Evolutionary conservation across 1,140 invertebrate species (phyloP).

Genomic region (Leptopilina boulardi): DNA sequence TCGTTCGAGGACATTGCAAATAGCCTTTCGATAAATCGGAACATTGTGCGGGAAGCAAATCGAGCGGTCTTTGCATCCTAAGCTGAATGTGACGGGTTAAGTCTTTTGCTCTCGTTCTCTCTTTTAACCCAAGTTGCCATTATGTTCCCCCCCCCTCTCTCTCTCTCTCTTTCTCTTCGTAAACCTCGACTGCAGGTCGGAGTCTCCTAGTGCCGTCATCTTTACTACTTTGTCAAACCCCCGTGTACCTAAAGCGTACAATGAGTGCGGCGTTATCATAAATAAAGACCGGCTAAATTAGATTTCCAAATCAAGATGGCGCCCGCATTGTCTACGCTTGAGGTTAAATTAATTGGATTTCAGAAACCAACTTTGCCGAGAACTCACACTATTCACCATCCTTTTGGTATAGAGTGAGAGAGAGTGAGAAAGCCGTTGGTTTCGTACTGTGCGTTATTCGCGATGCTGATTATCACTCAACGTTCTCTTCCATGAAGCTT

Average conservation of each 20-base stretch:
- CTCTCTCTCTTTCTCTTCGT: no score
- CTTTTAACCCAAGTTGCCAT: neutral
- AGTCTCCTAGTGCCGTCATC: constrained; percentile 50
- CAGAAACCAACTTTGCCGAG: constrained; percentile 65
- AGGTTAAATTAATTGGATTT: constrained; percentile 71
- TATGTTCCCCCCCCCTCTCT: neutral
- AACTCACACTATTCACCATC: constrained; percentile 50
- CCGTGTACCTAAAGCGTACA: constrained; percentile 52
- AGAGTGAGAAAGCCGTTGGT: no score
- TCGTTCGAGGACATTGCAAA: constrained; percentile 13
- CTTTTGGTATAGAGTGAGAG: constrained; percentile 25
- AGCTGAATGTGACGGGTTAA: constrained; percentile 59
- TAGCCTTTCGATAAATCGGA: constrained; percentile 16
- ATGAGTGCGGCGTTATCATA: constrained; percentile 69
- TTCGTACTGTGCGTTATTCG: constrained; percentile 31
- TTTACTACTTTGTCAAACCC: constrained; percentile 64
- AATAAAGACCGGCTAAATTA: constrained; percentile 72
- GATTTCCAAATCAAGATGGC: constrained; percentile 71
- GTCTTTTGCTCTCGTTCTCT: no score
- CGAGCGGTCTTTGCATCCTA: constrained; percentile 33
- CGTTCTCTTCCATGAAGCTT: constrained; percentile 53
- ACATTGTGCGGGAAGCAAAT: constrained; percentile 15
- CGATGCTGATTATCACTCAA: constrained; percentile 45
- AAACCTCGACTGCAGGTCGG: neutral
- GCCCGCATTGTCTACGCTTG: constrained; percentile 66